Evolutionary conservation across 1,140 invertebrate genomes (phyloP), one percentile per base, ranked within the genome.

Genomic region (Goniozus legneri): DNA sequence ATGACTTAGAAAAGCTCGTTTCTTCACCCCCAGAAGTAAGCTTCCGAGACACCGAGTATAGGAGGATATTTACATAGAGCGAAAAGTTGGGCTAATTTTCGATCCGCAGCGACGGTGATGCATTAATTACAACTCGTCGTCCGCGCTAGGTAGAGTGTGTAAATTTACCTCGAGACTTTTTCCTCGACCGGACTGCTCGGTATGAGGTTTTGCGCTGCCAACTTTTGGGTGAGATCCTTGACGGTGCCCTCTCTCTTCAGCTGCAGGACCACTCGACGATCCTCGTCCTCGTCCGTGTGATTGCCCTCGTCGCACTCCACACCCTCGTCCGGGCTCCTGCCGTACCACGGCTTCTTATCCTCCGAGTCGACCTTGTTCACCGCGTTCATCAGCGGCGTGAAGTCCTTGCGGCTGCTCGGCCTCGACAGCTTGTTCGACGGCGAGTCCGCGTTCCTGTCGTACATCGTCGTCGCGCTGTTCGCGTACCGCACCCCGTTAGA

Each of bases 221-320:
- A 72, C 73, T 89, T 89, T 66, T 91, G 89, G 21, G 89, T 91
- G 44, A 93, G 75, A 77, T 92, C 89, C 76, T 89, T 90, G 18
- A 92, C 89, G 20, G 88, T 89, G 56, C 86, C 84, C 71, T 91
- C 88, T 40, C 84, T 77, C 65, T 85, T 85, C 42, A 86, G 62
- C 50, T 85, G 82, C 41, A 85, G 62, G 37, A 84, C 65, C 38
- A 80, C 75, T 53, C 79, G 79, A 56, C 79, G 73, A 59, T 84
- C 81, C 60, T 84, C 82, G 51, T 79, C 77, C 57, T 80, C 67
- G 47, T 76, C 70, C 40, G 76, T 75, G 47, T 72, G 66, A 65
- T 80, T 75, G 47, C 71, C 73, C 49, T 75, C 67, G 53, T 77
- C 75, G 49, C 76, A 77, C 54, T 77, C 71, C 44, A 75, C 70